Evolutionary conservation across 1,140 invertebrate genomes (phyloP).

Genomic region (Macrotrachela quadricornifera): DNA sequence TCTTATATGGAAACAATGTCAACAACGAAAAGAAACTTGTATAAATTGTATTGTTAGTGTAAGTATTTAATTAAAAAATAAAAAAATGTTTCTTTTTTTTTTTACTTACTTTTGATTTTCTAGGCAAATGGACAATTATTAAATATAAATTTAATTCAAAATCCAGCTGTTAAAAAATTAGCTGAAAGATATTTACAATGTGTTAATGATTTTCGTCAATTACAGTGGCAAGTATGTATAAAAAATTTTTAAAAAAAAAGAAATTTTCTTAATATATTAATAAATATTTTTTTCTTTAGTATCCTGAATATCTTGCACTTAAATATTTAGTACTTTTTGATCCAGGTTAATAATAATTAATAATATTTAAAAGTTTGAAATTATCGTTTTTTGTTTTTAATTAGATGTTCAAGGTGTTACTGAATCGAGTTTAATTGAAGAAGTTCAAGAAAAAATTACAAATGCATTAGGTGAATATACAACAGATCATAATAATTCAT

Average conservation of each 20-base stretch:
- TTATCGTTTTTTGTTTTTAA: neutral
- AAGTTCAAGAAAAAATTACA: slow-evolving; percentile 4
- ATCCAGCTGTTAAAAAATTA: slow-evolving; percentile 1
- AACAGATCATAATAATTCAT: neutral
- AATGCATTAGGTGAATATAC: slow-evolving; percentile 6
- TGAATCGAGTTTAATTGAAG: neutral
- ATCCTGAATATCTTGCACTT: slow-evolving; percentile 5
- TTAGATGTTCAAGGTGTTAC: neutral
- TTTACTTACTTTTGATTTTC: neutral
- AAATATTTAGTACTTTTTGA: slow-evolving; percentile 9
- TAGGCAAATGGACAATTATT: slow-evolving; percentile 4
- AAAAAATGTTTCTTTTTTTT: no score
- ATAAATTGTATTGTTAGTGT: no score
- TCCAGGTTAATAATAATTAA: neutral
- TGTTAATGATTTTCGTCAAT: slow-evolving; percentile 1
- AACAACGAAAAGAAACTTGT: neutral
- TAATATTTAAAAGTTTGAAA: neutral
- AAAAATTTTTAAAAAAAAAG: no score
- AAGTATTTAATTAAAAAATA: no score
- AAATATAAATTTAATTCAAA: neutral
- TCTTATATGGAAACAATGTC: slow-evolving; percentile 9
- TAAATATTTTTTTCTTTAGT: no score
- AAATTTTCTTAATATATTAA: no score
- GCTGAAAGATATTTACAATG: neutral
- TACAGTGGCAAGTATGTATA: neutral